Conservation (phyloP, 2,797 vertebrate genomes). For the Petrocephalus sullivani region DNA sequence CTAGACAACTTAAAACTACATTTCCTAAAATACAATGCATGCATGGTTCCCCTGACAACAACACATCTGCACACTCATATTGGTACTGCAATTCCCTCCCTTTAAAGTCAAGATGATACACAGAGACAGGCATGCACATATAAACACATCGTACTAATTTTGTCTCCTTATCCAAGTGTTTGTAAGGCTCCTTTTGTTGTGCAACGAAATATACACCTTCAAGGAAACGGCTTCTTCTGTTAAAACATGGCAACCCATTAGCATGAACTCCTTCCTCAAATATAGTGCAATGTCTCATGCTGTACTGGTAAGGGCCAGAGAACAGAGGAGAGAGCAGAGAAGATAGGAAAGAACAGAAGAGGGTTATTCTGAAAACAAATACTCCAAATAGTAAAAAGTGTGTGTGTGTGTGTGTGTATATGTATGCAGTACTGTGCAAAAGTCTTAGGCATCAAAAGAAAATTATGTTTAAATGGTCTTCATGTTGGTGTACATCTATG, state of each 20-base stretch:
- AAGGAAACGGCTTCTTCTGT: constrained; percentile 4
- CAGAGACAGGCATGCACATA: constrained; percentile 15
- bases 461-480: no score
- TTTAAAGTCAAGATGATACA: constrained; percentile 17
- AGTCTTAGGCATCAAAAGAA: no score
- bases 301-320: constrained; percentile 43
- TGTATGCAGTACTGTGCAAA: no score
- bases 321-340: constrained; percentile 39
- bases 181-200: constrained; percentile 47
- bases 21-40: constrained; percentile 22
- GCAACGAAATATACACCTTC: constrained; percentile 17
- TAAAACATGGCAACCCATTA: constrained; percentile 25
- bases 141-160: constrained; percentile 18
- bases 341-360: constrained; percentile 42
- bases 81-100: background rate
- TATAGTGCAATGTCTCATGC: constrained; percentile 59
- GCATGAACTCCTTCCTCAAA: constrained; percentile 32
- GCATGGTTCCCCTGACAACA: constrained; percentile 1
- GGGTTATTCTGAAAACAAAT: constrained; percentile 5
- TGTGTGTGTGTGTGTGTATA: no score
- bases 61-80: constrained; percentile 6
- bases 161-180: background rate
- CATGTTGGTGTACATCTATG: no score
- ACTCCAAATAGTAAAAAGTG: constrained; percentile 45
- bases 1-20: background rate